Base-by-base conservation (phyloP, 2,797 vertebrate species). In the Taenioides sp. region DNA sequence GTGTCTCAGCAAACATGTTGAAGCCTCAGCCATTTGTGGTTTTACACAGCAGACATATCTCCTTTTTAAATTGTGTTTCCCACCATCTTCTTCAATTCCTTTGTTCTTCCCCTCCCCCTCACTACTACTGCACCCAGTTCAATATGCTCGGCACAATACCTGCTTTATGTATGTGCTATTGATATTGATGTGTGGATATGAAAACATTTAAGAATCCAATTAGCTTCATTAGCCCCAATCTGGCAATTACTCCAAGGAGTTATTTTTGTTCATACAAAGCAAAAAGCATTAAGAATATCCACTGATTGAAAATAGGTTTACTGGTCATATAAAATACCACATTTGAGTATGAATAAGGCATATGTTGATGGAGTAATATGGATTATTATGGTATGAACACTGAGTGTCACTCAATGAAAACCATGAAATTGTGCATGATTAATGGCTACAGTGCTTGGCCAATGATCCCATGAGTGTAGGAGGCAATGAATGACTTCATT, bases 21-120 rank as follows among this genome's bases (percentile, higher is more conserved):
- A 65, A 73, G 66, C 88, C 84, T 84, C 11, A 69, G 83, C 78
- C 78, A 78, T 73, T 43, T 54, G 59, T 74, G 75, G 67, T 37
- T 84, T 66, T 80, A 63, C 9, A 81, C 83, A 73, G 31, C 69
- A 70, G 75, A 73, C 68, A 68, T 63, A 70, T 80, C 72, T 79
- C 34, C 70, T 78, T 18, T 70, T 25, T 67, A 64, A 55, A 70
- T 66, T 73, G 43, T n/a, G 68, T 86, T 90, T 89, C 70, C 70
- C 82, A 89, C 77, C 74, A 80, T 76, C 79, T 80, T 72, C 71
- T 82, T 74, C 43, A 73, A 72, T 80, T 86, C 87, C 89, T 92
- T 92, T 94, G 90, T 92, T 94, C 92, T 86, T 55, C 78, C 82
- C 84, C 76, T 86, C 91, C 88, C 83, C 91, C 80, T 65, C 74